Conservation (phyloP, 1,140 invertebrate species). For the Maniola jurtina region DNA sequence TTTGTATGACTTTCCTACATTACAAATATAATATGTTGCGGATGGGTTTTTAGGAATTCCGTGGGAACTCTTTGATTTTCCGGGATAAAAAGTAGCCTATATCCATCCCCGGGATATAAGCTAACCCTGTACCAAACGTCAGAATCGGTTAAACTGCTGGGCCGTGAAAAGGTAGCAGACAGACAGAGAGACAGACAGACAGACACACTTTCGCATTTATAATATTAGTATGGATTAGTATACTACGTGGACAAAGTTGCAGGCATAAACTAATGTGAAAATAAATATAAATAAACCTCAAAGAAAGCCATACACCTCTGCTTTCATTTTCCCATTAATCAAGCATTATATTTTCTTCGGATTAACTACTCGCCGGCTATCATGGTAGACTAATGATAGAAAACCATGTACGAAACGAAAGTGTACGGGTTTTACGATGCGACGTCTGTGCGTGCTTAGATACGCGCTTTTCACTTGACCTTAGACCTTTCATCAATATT, state of each 20-base stretch:
- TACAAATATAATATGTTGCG: background rate
- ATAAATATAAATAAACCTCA: background rate
- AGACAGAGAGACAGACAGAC: no score
- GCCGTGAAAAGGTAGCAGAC: no score
- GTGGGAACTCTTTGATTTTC: no score
- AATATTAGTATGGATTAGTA: no score
- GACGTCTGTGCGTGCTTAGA: slow-evolving; percentile 4
- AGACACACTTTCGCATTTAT: no score
- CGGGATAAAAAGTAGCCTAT: no score
- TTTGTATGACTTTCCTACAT: no score
- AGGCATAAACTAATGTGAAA: background rate
- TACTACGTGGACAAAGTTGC: no score
- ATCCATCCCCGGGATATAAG: no score
- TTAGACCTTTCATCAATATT: slow-evolving; percentile 51
- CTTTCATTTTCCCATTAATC: slow-evolving; percentile 9
- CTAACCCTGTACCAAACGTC: no score
- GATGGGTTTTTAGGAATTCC: background rate
- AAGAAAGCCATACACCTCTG: background rate
- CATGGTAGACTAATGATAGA: slow-evolving; percentile 8
- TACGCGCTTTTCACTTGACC: slow-evolving; percentile 37
- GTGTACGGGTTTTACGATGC: slow-evolving; percentile 30
- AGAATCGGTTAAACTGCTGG: no score
- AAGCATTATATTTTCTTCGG: slow-evolving; percentile 1
- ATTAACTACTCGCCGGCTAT: background rate
- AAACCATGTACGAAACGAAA: slow-evolving; percentile 28